phyloP scores from a whole-genome alignment of 1,140 invertebrate species.

The Hesperophylax magnus region DNA sequence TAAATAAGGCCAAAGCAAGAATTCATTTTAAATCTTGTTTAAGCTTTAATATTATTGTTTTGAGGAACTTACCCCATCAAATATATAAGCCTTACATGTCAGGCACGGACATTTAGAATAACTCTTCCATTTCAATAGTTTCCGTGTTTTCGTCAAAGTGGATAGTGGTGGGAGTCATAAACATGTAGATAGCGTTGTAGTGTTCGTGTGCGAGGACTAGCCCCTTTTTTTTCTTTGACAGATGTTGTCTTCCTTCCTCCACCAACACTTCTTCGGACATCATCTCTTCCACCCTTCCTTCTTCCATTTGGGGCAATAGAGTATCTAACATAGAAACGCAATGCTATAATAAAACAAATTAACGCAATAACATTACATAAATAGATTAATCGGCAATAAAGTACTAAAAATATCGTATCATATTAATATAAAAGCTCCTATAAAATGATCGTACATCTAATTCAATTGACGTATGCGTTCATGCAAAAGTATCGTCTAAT shows the following conservation, averaged over 20 bases:
- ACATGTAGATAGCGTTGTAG: background rate
- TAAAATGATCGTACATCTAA: too few relatives aligned
- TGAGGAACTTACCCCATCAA: conserved; percentile 8
- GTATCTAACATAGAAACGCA: conserved; percentile 29
- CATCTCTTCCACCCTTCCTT: background rate
- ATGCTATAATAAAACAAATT: background rate
- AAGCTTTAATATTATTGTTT: too few relatives aligned
- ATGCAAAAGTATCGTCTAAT: too few relatives aligned
- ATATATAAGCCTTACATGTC: conserved; percentile 18
- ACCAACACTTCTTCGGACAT: background rate
- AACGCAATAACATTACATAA: too few relatives aligned
- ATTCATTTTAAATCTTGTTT: too few relatives aligned
- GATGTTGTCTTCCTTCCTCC: background rate
- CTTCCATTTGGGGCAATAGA: conserved; percentile 1
- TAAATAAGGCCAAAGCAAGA: too few relatives aligned
- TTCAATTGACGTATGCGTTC: too few relatives aligned
- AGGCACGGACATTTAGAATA: conserved; percentile 2
- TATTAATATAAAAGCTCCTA: too few relatives aligned
- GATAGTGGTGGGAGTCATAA: background rate
- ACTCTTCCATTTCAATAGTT: conserved; percentile 17
- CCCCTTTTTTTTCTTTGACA: background rate
- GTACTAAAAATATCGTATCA: too few relatives aligned
- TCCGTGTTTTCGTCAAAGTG: conserved; percentile 8
- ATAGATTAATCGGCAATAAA: too few relatives aligned
- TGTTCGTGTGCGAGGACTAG: background rate